These are phyloP conservation scores for Hypercompe scribonia DNA, from an alignment of 2,888 invertebrate species.

Conservation along the genomic window DNA sequence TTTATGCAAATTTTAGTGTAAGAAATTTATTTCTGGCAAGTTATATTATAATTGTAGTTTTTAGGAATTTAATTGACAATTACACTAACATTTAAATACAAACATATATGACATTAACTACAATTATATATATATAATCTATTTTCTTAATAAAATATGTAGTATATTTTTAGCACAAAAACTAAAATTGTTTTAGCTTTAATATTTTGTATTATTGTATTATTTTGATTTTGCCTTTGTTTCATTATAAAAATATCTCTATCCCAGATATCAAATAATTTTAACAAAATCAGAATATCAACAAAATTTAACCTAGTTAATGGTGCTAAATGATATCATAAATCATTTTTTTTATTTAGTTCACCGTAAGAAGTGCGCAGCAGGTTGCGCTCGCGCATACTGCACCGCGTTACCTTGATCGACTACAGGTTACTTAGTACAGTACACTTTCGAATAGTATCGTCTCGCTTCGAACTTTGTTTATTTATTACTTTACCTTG, in stretches of 20 bases:
- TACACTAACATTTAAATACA: background rate
- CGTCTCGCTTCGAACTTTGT: slow-evolving; percentile 24
- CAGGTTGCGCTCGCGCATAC: slow-evolving; percentile 47
- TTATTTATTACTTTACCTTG: background rate
- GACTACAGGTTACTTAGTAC: slow-evolving; percentile 25
- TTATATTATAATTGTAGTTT: background rate
- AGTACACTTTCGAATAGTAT: slow-evolving; percentile 28
- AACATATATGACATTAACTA: background rate
- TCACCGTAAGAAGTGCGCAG: background rate
- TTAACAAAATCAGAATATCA: background rate
- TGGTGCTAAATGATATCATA: background rate
- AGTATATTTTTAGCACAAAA: too few species aligned
- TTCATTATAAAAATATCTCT: background rate
- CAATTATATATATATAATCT: background rate
- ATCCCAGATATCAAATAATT: background rate
- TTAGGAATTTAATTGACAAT: background rate
- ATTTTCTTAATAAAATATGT: background rate
- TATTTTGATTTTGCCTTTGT: too few species aligned
- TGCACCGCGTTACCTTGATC: slow-evolving; percentile 57
- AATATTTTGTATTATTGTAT: too few species aligned
- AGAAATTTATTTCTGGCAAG: background rate
- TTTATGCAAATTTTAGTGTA: background rate
- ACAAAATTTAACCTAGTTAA: background rate
- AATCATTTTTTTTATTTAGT: background rate
- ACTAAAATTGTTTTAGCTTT: too few species aligned